These are phyloP conservation scores for Torymus auratus DNA, from an alignment of 2,888 invertebrate species.

Conservation along the genomic window DNA sequence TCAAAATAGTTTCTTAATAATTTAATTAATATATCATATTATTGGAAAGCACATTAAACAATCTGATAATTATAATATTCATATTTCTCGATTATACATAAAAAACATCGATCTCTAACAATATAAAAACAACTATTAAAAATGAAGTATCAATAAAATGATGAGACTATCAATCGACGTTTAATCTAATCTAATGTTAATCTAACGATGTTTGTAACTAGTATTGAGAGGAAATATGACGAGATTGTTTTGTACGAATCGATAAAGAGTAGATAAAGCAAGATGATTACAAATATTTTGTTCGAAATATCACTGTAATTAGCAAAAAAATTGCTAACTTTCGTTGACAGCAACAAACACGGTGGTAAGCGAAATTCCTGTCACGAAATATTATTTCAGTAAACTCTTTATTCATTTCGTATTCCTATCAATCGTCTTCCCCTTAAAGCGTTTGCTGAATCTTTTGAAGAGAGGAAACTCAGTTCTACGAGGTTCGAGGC, in stretches of 20 bases:
- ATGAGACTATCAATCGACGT: conserved; percentile 41
- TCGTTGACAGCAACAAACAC: too few species aligned
- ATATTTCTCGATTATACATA: neutral
- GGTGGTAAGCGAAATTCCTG: too few species aligned
- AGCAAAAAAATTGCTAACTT: conserved; percentile 6
- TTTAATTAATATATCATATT: neutral
- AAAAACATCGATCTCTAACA: conserved; percentile 14
- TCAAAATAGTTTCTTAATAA: neutral
- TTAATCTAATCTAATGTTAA: conserved; percentile 43
- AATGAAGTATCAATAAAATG: conserved; percentile 10
- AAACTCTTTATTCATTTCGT: conserved; percentile 33
- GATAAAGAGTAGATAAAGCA: conserved; percentile 39
- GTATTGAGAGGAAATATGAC: conserved; percentile 51
- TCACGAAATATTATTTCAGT: neutral
- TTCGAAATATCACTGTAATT: conserved; percentile 10
- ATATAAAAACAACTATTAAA: neutral
- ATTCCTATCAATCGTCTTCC: conserved; percentile 52
- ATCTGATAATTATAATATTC: neutral
- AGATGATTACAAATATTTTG: conserved; percentile 23
- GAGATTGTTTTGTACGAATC: conserved; percentile 48
- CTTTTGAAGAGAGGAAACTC: conserved; percentile 44
- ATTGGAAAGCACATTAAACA: neutral
- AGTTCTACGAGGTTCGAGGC: conserved; percentile 44
- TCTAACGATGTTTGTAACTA: conserved; percentile 42
- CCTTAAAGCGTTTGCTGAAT: conserved; percentile 53